Conservation (phyloP, 2,113 vertebrate species). For the Ceuthmochares aereus region DNA sequence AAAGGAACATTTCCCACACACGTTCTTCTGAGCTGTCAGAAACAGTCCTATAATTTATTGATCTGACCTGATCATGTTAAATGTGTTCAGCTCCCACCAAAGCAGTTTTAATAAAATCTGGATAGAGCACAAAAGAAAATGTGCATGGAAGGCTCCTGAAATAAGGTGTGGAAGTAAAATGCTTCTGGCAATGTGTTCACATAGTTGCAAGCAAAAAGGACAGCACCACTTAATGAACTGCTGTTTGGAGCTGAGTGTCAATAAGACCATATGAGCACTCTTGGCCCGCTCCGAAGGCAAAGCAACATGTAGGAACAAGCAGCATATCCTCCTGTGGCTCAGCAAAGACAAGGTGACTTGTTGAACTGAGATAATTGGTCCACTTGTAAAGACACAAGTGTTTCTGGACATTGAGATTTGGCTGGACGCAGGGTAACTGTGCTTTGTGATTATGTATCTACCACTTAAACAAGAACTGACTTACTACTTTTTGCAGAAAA, state of each 20-base stretch:
- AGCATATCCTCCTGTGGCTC: not conserved
- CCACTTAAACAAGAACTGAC: not conserved
- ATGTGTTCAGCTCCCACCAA: not conserved
- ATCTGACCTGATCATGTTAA: constrained; percentile 6
- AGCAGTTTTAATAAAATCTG: not conserved
- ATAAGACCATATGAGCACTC: not conserved
- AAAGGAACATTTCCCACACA: constrained; percentile 30
- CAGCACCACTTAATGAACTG: not conserved
- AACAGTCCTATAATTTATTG: constrained; percentile 50
- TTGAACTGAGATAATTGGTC: not conserved
- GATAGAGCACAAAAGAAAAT: not conserved
- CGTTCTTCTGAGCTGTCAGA: constrained; percentile 42
- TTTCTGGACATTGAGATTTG: not conserved
- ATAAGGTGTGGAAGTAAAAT: not conserved
- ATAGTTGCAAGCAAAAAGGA: not conserved
- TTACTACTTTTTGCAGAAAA: not conserved
- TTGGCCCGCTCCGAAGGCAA: not conserved
- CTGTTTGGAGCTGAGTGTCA: not conserved
- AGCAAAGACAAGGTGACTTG: not conserved
- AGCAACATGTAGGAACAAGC: not conserved
- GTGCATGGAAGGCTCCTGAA: not conserved
- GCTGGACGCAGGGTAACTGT: not conserved
- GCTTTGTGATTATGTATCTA: not conserved
- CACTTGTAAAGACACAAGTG: not conserved
- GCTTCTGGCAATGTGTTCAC: not conserved